Evolutionary conservation across 2,888 invertebrate species (phyloP).

Genomic region (Ormia ochracea): DNA sequence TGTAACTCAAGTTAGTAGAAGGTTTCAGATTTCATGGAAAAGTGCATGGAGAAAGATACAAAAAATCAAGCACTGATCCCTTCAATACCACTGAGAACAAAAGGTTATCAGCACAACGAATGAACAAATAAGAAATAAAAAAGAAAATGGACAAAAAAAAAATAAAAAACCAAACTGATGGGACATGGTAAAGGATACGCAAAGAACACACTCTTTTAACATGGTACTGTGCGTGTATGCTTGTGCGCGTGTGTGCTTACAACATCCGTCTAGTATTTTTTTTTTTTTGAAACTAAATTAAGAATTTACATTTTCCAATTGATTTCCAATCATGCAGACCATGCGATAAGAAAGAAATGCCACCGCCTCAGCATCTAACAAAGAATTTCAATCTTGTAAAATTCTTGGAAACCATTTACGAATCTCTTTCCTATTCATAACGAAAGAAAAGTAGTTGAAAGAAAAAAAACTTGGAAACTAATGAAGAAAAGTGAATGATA

Average conservation of each 20-base stretch:
- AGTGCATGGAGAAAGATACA: conserved; percentile 57
- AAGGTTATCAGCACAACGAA: conserved; percentile 57
- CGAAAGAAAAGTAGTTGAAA: conserved; percentile 1
- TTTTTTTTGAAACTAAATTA: conserved; percentile 8
- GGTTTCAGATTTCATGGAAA: conserved; percentile 72
- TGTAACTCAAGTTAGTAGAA: conserved; percentile 66
- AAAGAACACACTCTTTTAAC: not conserved
- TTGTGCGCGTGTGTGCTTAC: conserved; percentile 29
- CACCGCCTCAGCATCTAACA: conserved; percentile 49
- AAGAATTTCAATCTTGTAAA: conserved; percentile 47
- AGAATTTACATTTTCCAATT: conserved; percentile 46
- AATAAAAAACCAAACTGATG: conserved; percentile 31
- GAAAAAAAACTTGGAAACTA: conserved; percentile 33
- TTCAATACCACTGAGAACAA: conserved; percentile 44
- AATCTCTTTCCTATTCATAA: conserved; percentile 34
- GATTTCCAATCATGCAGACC: conserved; percentile 54
- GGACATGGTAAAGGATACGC: conserved; percentile 43
- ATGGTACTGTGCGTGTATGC: not conserved
- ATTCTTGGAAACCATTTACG: conserved; percentile 55
- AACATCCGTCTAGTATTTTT: conserved; percentile 53
- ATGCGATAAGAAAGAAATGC: conserved; percentile 27
- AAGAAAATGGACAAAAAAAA: conserved; percentile 21
- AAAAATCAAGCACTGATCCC: conserved; percentile 57
- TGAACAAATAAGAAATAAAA: conserved; percentile 27
- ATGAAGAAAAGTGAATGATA: conserved; percentile 34